Percentiles rank a stretch among this genome's conserved stretches.
Conservation (phyloP, 2,797 vertebrate genomes). For the Macropodus opercularis region DNA sequence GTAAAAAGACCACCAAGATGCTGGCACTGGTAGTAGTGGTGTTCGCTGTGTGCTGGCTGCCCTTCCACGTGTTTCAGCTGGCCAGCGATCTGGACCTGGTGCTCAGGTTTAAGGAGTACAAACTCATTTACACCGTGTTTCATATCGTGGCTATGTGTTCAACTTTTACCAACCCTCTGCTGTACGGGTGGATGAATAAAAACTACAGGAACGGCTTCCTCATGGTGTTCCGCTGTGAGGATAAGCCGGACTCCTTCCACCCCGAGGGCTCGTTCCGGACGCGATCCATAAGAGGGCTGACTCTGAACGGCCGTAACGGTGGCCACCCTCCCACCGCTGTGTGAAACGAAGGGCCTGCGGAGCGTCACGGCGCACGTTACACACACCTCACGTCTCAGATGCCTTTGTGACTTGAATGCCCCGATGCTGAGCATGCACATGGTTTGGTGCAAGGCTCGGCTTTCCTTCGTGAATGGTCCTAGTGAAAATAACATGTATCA, state of each 20-base stretch:
- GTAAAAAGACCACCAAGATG: constrained; percentile 94
- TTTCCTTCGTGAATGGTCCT: constrained; percentile 59
- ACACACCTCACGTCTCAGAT: constrained; percentile 26
- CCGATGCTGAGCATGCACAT: constrained; percentile 60
- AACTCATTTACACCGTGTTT: constrained; percentile 91
- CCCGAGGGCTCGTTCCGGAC: constrained; percentile 89
- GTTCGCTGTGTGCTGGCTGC: constrained; percentile 91
- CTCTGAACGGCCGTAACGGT: constrained; percentile 81
- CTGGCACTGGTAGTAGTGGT: constrained; percentile 90
- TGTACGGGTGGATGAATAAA: constrained; percentile 97
- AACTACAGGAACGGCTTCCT: constrained; percentile 95
- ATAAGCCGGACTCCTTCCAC: constrained; percentile 87
- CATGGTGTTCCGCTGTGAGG: constrained; percentile 90
- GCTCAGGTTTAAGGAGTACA: constrained; percentile 89
- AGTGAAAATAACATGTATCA: constrained; percentile 48
- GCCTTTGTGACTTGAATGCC: constrained; percentile 54
- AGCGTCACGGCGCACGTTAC: constrained; percentile 19
- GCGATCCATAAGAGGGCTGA: constrained; percentile 81
- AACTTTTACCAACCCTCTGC: constrained; percentile 90
- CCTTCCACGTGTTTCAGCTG: constrained; percentile 91
- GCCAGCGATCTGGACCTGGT: constrained; percentile 90
- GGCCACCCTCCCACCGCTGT: constrained; percentile 86
- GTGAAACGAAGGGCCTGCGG: constrained; percentile 60
- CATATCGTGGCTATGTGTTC: constrained; percentile 94
- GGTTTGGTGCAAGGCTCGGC: constrained; percentile 48